phyloP scores from a whole-genome alignment of 2,888 invertebrate species.

The Pammene fasciana region DNA sequence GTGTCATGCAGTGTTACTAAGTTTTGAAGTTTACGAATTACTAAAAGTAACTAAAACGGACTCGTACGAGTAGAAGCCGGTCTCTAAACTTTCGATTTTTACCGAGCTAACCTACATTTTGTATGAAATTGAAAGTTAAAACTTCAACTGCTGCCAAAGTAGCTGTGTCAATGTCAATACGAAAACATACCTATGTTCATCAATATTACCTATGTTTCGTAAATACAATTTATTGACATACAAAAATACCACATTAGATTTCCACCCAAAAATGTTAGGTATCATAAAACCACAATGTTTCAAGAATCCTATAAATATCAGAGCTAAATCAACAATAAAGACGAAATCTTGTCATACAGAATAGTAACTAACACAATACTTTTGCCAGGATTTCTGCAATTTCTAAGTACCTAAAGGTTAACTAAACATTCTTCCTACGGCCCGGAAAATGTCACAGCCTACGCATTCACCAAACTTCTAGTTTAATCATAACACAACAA shows the following conservation, averaged over 20 bases:
- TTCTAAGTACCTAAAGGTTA: slow-evolving; percentile 20
- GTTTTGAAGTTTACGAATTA: too few relatives aligned
- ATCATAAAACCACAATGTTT: too few relatives aligned
- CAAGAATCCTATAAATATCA: not conserved
- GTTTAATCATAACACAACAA: not conserved
- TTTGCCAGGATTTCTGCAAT: not conserved
- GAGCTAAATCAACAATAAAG: not conserved
- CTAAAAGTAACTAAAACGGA: too few relatives aligned
- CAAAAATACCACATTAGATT: not conserved
- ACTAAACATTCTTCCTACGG: slow-evolving; percentile 15
- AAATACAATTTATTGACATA: too few relatives aligned
- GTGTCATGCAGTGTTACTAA: too few relatives aligned
- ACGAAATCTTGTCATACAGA: not conserved
- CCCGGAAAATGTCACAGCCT: slow-evolving; percentile 8
- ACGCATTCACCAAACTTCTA: not conserved
- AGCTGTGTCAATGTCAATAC: too few relatives aligned
- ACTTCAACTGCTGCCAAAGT: not conserved
- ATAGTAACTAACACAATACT: too few relatives aligned
- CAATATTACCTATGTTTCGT: too few relatives aligned
- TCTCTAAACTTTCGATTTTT: not conserved
- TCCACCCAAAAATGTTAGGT: not conserved
- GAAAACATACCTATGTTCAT: too few relatives aligned
- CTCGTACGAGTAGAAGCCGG: too few relatives aligned
- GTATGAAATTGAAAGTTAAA: slow-evolving; percentile 1
- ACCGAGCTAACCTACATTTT: not conserved